phyloP scores from a whole-genome alignment of 2,888 invertebrate species.

The Plagodis dolabraria region DNA sequence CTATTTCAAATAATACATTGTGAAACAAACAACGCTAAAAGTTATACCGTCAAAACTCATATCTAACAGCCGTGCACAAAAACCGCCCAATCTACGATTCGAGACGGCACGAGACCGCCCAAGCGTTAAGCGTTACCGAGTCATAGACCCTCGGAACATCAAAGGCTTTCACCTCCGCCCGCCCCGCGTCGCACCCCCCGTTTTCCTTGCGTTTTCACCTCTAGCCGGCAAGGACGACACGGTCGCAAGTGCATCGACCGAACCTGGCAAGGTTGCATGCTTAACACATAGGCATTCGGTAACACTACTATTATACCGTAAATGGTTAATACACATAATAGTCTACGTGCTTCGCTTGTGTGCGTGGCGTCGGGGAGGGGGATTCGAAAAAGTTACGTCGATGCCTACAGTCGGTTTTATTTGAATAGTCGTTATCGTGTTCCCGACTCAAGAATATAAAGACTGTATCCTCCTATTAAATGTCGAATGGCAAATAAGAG shows the following conservation, averaged over 20 bases:
- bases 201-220: constrained; percentile 16
- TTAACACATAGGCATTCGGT: constrained; percentile 17
- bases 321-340: constrained; percentile 14
- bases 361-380: constrained; percentile 7
- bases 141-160: constrained; percentile 31
- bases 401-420: background rate
- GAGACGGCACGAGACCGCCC: constrained; percentile 13
- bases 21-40: no score
- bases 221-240: constrained; percentile 14
- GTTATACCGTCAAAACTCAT: background rate
- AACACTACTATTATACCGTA: constrained; percentile 7
- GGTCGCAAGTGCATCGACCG: constrained; percentile 20
- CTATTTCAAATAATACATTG: no score
- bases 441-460: no score
- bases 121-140: constrained; percentile 23
- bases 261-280: constrained; percentile 17
- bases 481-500: no score
- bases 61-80: constrained; percentile 12
- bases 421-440: background rate
- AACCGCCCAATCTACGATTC: constrained; percentile 12
- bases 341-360: constrained; percentile 8
- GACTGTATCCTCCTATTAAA: no score
- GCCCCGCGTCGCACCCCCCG: constrained; percentile 9
- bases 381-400: constrained; percentile 5
- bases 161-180: constrained; percentile 15